phyloP scores from a whole-genome alignment of 2,113 vertebrate species.

The Indri indri region DNA sequence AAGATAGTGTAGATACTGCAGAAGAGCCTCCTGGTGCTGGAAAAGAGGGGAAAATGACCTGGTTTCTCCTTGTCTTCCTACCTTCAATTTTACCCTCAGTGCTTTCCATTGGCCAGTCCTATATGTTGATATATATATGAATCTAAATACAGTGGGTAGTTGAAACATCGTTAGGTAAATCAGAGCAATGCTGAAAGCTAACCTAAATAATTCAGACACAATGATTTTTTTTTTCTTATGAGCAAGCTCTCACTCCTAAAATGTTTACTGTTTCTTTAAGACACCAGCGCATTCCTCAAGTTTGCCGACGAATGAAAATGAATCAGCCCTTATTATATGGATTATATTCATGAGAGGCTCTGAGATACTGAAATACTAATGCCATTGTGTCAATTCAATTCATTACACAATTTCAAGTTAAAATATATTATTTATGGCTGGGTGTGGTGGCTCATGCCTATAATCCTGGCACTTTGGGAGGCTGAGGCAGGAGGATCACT shows the following conservation, averaged over 20 bases:
- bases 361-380: constrained; percentile 44
- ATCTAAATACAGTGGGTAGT: neutral
- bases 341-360: neutral
- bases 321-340: neutral
- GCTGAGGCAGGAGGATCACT: no score
- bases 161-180: neutral
- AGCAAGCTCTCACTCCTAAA: neutral
- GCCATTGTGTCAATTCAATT: neutral
- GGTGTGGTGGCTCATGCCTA: no score
- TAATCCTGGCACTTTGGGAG: no score
- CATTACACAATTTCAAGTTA: constrained; percentile 29
- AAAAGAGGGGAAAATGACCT: neutral
- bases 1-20: neutral
- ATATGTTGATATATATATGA: neutral
- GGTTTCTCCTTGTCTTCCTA: neutral
- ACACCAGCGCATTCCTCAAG: neutral
- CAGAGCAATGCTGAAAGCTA: neutral
- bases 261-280: constrained; percentile 14
- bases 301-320: constrained; percentile 17
- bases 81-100: neutral
- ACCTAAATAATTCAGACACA: neutral
- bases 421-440: neutral
- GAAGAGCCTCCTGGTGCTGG: neutral
- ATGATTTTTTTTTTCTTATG: neutral
- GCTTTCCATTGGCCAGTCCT: neutral